phyloP scores from a whole-genome alignment of 2,888 invertebrate species.

The Xanthorhoe designata region DNA sequence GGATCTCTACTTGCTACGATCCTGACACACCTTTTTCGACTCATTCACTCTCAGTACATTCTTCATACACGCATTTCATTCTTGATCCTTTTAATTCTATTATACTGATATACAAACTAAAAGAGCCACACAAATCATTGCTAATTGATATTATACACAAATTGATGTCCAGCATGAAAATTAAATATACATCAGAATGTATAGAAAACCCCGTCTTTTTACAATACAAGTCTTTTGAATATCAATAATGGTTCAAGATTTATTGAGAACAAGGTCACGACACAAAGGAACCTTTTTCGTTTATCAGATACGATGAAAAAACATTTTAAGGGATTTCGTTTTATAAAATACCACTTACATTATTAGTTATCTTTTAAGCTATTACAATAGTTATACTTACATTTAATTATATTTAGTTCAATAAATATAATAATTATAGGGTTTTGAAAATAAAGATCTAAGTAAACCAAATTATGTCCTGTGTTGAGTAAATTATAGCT shows the following conservation, averaged over 20 bases:
- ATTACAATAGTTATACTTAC: background rate
- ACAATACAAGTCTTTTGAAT: slow-evolving; percentile 44
- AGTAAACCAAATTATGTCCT: too few relatives aligned
- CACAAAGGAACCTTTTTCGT: slow-evolving; percentile 46
- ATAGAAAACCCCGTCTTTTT: slow-evolving; percentile 39
- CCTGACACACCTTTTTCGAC: too few relatives aligned
- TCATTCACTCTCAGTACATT: too few relatives aligned
- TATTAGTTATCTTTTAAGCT: slow-evolving; percentile 31
- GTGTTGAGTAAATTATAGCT: too few relatives aligned
- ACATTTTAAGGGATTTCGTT: slow-evolving; percentile 41
- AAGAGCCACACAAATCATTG: background rate
- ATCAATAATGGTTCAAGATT: slow-evolving; percentile 45
- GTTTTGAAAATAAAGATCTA: background rate
- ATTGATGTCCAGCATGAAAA: slow-evolving; percentile 20
- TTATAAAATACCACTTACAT: slow-evolving; percentile 39
- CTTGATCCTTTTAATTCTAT: too few relatives aligned
- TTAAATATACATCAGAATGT: slow-evolving; percentile 50
- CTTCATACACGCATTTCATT: too few relatives aligned
- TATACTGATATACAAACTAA: background rate
- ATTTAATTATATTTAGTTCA: background rate
- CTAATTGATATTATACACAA: background rate
- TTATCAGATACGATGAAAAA: slow-evolving; percentile 43
- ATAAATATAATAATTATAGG: background rate
- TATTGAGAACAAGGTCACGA: slow-evolving; percentile 47
- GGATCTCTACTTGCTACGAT: too few relatives aligned